Conservation (phyloP, 1,140 invertebrate genomes). For the Wasmannia auropunctata region DNA sequence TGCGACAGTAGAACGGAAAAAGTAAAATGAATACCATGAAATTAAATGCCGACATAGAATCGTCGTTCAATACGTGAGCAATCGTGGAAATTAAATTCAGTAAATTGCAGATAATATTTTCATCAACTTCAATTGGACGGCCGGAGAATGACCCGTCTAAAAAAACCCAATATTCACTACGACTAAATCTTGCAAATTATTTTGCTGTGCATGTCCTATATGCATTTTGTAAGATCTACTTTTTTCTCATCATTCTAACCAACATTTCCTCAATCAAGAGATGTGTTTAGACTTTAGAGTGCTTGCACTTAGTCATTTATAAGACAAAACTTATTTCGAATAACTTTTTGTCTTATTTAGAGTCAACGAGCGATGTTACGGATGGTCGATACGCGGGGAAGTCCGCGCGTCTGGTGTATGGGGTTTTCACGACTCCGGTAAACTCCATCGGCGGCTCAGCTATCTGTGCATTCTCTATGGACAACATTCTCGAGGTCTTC, state of each 20-base stretch:
- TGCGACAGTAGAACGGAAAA: not conserved
- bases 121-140: not conserved
- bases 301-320: not conserved
- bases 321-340: not conserved
- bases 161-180: not conserved
- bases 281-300: no score
- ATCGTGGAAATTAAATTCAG: not conserved
- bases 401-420: conserved; percentile 93
- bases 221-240: not conserved
- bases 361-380: conserved; percentile 90
- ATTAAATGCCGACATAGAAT: not conserved
- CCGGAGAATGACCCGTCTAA: not conserved
- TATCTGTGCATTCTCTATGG: conserved; percentile 97
- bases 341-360: conserved; percentile 83
- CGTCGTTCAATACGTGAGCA: not conserved
- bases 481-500: conserved; percentile 95
- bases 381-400: conserved; percentile 89
- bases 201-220: not conserved
- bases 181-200: not conserved
- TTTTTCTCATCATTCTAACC: not conserved
- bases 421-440: conserved; percentile 97
- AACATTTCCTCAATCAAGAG: not conserved
- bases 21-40: not conserved
- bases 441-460: conserved; percentile 98
- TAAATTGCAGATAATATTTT: not conserved